These are phyloP conservation scores for Henicopernis longicauda DNA, from an alignment of 2,113 vertebrate species.

Conservation along the genomic window DNA sequence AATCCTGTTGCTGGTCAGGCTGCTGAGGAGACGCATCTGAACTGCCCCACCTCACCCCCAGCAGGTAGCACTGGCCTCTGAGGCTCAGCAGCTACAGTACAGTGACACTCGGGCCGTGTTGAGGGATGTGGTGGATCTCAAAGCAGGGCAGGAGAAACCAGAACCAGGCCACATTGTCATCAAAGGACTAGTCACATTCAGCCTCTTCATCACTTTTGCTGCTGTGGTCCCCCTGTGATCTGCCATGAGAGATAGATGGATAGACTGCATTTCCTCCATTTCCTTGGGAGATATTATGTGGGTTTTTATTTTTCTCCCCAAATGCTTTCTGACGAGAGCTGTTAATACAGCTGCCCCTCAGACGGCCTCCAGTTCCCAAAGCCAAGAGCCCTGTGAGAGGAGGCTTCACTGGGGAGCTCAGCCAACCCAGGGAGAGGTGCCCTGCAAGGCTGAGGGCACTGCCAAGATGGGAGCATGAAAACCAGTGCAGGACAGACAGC, in stretches of 20 bases:
- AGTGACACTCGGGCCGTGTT: fast-evolving
- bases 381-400: not conserved
- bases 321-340: not conserved
- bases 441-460: not conserved
- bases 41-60: not conserved
- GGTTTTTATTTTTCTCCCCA: not conserved
- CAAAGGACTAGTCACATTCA: not conserved
- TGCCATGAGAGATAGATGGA: not conserved
- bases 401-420: not conserved
- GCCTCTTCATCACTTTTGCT: not conserved
- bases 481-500: not conserved
- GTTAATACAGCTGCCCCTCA: not conserved
- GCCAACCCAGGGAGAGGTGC: not conserved
- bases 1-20: not conserved
- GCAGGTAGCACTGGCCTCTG: not conserved
- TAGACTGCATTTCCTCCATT: not conserved
- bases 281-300: not conserved
- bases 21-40: not conserved
- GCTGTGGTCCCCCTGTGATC: not conserved
- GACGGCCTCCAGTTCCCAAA: not conserved
- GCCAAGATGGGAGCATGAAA: not conserved
- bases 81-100: not conserved
- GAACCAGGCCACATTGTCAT: not conserved
- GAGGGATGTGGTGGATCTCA: not conserved
- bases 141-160: not conserved